Base-by-base conservation (phyloP, 2,888 invertebrate genomes). In the Reticulitermes lucifugus region DNA sequence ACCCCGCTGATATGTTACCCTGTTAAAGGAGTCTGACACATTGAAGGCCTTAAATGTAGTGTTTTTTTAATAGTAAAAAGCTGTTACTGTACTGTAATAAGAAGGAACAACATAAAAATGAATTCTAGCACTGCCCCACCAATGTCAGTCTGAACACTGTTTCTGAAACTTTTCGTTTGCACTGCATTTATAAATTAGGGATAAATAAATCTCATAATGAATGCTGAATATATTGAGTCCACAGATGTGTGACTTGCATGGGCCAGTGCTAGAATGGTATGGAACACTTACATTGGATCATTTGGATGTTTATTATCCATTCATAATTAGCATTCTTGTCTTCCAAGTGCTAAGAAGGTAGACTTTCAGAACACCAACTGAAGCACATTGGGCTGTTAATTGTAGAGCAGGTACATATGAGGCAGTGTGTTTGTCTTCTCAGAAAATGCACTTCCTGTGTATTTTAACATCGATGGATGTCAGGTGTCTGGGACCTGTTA, bases 1-100 rank as follows among this genome's bases (percentile, higher is more conserved):
- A 4, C 21, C 41, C 41, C 46, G 2, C 4, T 75, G 41, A 35
- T 77, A 46, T 77, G 77, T 77, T 77, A 77, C n/a, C 60, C 77
- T 79, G 79, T 79, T 51, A 60, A 79, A 84, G 59, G 83, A 84
- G 84, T 84, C 84, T 84, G 84, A 84, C 84, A 84, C 84, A 43
- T 35, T 79, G 71, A 84, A 70, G 83, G 84, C 84, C 84, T 84
- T 84, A 84, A 22, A 43, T 84, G 59, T 84, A 84, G 84, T 35
- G 43, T 22, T 41, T 41, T 82, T 82, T 70, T 46, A 46, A 46
- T 82, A 70, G 82, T 59, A 10, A 41, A 46, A 25, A 25, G 55
- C 46, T 82, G 70, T 65, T 43, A 82, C 43, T 82, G 70, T 65
- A 41, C n/a, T 82, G n/a, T 65, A 82, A 35, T 82, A 70, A 70